Percentiles rank a stretch among this genome's conserved stretches.
These are phyloP conservation scores for Hoplostethus mediterraneus DNA, from an alignment of 2,797 vertebrate genomes.

Conservation along the genomic window DNA sequence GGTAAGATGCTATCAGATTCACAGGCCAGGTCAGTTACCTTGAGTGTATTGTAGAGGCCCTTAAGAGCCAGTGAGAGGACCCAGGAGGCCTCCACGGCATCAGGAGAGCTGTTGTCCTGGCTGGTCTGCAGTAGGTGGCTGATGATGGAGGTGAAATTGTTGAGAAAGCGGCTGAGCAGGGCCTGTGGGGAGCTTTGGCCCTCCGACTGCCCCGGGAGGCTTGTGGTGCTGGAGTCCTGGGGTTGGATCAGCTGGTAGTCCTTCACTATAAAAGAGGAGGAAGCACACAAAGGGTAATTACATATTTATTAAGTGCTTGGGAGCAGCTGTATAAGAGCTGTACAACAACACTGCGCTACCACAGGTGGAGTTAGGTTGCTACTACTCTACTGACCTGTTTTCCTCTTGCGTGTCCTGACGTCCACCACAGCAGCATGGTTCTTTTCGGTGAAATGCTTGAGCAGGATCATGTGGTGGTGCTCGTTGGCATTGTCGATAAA, in stretches of 20 bases:
- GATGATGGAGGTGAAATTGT: conserved; percentile 92
- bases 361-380: neutral
- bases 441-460: conserved; percentile 98
- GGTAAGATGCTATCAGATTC: neutral
- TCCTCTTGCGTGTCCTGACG: conserved; percentile 95
- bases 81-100: conserved; percentile 97
- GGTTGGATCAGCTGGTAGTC: conserved; percentile 94
- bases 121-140: conserved; percentile 90
- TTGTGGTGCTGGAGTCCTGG: conserved; percentile 76
- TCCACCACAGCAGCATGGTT: conserved; percentile 96
- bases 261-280: conserved; percentile 85
- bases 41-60: conserved; percentile 94
- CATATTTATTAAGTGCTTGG: neutral
- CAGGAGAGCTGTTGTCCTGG: conserved; percentile 87
- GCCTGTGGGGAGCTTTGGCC: conserved; percentile 56
- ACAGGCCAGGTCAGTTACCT: conserved; percentile 80
- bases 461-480: conserved; percentile 93
- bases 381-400: conserved; percentile 87
- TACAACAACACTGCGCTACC: neutral
- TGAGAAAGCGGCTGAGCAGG: conserved; percentile 90
- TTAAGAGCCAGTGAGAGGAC: conserved; percentile 95
- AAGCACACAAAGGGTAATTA: conserved; percentile 13
- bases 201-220: conserved; percentile 57
- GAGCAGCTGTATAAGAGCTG: neutral
- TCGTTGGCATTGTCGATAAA: conserved; percentile 98